Conservation (phyloP, 1,140 invertebrate species). For the Ephestia elutella region DNA sequence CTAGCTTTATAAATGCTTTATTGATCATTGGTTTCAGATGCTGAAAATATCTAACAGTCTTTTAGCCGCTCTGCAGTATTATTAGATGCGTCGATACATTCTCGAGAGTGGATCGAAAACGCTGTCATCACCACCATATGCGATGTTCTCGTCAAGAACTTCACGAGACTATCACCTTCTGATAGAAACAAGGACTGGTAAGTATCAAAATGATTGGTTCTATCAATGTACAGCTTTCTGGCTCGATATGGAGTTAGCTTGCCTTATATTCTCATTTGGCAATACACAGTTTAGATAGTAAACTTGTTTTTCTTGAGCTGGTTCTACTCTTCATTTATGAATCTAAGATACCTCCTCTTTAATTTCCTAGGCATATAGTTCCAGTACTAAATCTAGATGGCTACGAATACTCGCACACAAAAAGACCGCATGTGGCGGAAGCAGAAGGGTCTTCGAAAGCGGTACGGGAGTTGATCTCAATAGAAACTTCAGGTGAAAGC, state of each 20-base stretch:
- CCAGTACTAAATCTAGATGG: constrained; percentile 90
- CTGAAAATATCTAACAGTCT: constrained; percentile 63
- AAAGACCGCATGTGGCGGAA: constrained; percentile 89
- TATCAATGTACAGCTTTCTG: no score
- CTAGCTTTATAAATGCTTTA: no score
- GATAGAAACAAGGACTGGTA: constrained; percentile 64
- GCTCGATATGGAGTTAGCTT: no score
- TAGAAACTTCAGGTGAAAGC: constrained; percentile 81
- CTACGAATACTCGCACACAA: constrained; percentile 85
- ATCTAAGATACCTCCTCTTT: not conserved
- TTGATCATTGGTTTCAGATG: no score
- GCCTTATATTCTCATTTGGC: no score
- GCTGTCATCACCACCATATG: constrained; percentile 59
- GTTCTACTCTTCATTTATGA: not conserved
- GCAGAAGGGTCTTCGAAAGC: constrained; percentile 73
- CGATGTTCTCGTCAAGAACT: constrained; percentile 47
- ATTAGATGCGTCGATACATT: constrained; percentile 59
- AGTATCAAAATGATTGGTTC: constrained; percentile 12
- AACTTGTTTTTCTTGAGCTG: no score
- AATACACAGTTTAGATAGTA: no score
- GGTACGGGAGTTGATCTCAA: constrained; percentile 86
- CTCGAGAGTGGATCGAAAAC: constrained; percentile 60
- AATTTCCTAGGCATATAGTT: constrained; percentile 76
- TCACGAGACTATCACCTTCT: constrained; percentile 32
- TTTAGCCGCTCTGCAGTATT: constrained; percentile 44